Percentiles rank a stretch among this genome's conserved stretches.
phyloP scores from a whole-genome alignment of 2,113 vertebrate species.

The Junco hyemalis region DNA sequence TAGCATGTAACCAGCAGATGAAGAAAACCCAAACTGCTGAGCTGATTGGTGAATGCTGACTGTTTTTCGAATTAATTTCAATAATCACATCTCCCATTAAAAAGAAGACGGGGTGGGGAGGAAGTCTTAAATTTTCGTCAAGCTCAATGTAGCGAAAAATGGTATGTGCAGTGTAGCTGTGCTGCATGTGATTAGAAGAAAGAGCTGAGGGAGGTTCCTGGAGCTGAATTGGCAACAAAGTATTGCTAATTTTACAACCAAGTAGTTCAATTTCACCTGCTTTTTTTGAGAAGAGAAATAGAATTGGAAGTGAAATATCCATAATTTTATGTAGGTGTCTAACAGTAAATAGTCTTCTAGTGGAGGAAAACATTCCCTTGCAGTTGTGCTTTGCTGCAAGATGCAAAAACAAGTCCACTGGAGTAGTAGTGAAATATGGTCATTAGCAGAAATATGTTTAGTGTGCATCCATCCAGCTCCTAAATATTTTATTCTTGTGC shows the following conservation, averaged over 20 bases:
- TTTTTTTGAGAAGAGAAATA: neutral
- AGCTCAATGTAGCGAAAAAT: constrained; percentile 22
- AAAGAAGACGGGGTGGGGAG: neutral
- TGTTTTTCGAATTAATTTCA: constrained; percentile 49
- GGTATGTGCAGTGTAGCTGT: neutral
- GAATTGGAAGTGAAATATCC: neutral
- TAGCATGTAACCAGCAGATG: constrained; percentile 32
- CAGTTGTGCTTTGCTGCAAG: neutral
- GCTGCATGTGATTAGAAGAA: neutral
- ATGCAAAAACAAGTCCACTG: neutral
- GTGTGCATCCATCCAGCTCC: neutral
- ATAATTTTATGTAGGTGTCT: neutral
- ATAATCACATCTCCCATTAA: constrained; percentile 52
- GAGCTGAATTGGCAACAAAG: neutral
- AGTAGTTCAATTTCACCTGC: neutral
- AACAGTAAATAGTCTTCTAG: neutral
- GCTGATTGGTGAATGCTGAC: constrained; percentile 46
- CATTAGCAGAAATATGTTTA: neutral
- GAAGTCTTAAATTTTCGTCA: constrained; percentile 37
- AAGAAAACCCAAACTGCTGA: constrained; percentile 30
- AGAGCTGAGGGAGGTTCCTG: neutral
- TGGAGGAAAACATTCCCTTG: neutral
- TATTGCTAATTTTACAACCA: neutral
- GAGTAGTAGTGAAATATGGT: neutral
- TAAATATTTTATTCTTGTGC: neutral